Conservation (phyloP, 2,113 vertebrate genomes). For the Pleuronectes platessa region DNA sequence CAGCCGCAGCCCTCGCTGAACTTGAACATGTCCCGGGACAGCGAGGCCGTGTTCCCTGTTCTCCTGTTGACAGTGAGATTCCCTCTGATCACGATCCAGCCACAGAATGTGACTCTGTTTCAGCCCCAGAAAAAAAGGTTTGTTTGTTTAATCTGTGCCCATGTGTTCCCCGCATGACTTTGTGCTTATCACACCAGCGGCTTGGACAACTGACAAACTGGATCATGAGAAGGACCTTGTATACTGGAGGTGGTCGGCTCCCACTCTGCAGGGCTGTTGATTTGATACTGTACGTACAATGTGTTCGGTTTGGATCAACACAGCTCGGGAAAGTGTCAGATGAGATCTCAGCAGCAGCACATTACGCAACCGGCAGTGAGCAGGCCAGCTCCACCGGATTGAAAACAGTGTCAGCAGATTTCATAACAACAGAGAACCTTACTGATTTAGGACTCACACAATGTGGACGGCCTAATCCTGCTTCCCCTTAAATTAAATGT, state of each 20-base stretch:
- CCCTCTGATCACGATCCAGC: not conserved
- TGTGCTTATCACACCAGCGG: not conserved
- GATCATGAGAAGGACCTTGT: too few relatives aligned
- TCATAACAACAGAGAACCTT: not conserved
- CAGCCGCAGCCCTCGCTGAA: too few relatives aligned
- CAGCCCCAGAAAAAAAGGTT: slow-evolving; percentile 4
- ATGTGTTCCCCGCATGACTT: slow-evolving; percentile 11
- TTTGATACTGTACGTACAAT: not conserved
- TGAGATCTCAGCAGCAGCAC: not conserved
- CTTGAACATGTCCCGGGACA: slow-evolving; percentile 1
- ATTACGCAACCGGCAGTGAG: slow-evolving; percentile 39
- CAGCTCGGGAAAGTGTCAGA: slow-evolving; percentile 3
- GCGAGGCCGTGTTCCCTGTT: slow-evolving; percentile 37
- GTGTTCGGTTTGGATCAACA: slow-evolving; percentile 14
- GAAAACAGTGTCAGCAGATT: slow-evolving; percentile 18
- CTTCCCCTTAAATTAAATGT: too few relatives aligned
- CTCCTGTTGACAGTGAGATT: not conserved
- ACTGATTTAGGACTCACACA: not conserved
- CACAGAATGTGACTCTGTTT: slow-evolving; percentile 11
- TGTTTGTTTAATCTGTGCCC: slow-evolving; percentile 41
- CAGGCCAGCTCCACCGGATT: slow-evolving; percentile 24
- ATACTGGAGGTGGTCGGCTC: not conserved
- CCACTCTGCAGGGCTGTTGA: not conserved
- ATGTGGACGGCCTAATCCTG: not conserved
- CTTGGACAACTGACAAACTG: too few relatives aligned